These are phyloP conservation scores for Ceratosolen solmsi DNA, from an alignment of 1,140 invertebrate genomes.

Conservation along the genomic window DNA sequence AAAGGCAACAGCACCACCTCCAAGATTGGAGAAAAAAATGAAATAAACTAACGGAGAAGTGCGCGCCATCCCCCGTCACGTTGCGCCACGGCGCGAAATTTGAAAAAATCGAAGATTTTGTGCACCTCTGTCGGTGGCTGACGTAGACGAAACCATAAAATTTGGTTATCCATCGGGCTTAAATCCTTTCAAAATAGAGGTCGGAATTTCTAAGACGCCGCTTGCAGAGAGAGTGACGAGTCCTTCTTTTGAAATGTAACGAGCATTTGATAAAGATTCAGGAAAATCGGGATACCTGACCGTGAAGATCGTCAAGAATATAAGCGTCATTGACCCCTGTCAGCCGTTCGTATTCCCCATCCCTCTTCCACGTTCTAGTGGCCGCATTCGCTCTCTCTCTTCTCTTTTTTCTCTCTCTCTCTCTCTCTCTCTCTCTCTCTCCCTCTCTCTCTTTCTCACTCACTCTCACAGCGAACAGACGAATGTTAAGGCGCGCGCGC, in stretches of 20 bases:
- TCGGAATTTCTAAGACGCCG: no score
- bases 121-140: not conserved
- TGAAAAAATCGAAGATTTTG: not conserved
- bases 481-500: no score
- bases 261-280: not conserved
- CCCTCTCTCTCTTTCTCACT: not conserved
- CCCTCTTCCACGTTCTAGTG: no score
- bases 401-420: no score
- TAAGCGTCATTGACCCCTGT: not conserved
- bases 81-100: conserved; percentile 8
- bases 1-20: not conserved
- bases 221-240: not conserved
- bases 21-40: no score
- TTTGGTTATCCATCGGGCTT: no score
- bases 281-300: not conserved
- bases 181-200: no score
- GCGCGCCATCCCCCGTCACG: not conserved
- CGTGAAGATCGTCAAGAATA: not conserved
- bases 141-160: not conserved
- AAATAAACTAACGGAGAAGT: not conserved
- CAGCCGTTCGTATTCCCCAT: no score
- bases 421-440: not conserved
- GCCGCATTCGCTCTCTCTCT: no score
- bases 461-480: no score
- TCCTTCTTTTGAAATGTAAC: not conserved